phyloP scores from a whole-genome alignment of 1,140 invertebrate species.

The Brachionus rubens region DNA sequence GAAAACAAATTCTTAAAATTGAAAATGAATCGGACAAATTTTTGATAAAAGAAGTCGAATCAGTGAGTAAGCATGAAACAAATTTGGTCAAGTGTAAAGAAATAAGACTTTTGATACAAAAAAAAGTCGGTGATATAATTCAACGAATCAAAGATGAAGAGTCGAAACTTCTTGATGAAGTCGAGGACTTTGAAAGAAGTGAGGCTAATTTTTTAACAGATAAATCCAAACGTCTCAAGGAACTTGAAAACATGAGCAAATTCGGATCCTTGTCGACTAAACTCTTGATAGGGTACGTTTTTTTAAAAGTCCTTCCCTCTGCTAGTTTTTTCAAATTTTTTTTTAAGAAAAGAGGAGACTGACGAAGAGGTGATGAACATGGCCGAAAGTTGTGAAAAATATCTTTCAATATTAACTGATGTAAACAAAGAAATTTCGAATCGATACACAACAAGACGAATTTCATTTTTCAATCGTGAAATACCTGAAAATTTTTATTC shows the following conservation, averaged over 20 bases:
- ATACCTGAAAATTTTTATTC: conserved; percentile 1
- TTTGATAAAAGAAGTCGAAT: conserved; percentile 39
- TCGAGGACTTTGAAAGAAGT: conserved; percentile 26
- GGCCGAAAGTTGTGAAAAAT: conserved; percentile 33
- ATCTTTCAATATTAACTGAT: conserved; percentile 4
- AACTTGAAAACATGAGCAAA: conserved; percentile 16
- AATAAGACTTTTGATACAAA: conserved; percentile 13
- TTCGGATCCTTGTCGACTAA: background rate
- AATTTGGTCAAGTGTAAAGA: conserved; percentile 37
- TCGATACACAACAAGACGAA: background rate
- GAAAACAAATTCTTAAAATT: conserved; percentile 2
- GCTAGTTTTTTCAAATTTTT: background rate
- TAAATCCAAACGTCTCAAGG: background rate
- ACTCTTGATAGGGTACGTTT: background rate
- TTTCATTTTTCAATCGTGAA: conserved; percentile 43
- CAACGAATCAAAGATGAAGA: conserved; percentile 37
- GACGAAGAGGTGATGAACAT: conserved; percentile 38
- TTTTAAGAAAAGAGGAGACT: conserved; percentile 36
- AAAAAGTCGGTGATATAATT: conserved; percentile 27
- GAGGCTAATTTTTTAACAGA: conserved; percentile 13
- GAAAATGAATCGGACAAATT: conserved; percentile 38
- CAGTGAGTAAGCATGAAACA: conserved; percentile 20
- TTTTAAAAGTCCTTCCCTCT: background rate
- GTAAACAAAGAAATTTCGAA: conserved; percentile 19
- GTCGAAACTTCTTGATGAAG: conserved; percentile 29